Percentiles rank a stretch among this genome's conserved stretches.
Conservation (phyloP, 2,113 vertebrate genomes). For the Myodes glareolus region DNA sequence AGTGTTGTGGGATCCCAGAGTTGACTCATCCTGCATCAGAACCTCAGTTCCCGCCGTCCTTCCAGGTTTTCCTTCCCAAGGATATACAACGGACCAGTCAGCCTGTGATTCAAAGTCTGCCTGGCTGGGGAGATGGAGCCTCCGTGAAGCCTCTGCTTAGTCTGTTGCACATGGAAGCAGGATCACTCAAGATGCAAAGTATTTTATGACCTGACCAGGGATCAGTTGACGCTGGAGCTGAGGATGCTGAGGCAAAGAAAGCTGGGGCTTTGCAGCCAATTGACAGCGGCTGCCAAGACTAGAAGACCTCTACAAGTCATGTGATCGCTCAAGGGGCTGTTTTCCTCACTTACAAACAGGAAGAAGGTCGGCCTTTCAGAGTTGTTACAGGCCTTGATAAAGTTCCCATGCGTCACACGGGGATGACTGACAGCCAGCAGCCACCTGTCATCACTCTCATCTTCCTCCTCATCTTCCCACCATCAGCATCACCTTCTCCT, state of each 20-base stretch:
- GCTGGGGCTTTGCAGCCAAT: too few relatives aligned
- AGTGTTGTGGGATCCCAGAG: neutral
- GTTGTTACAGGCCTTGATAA: accelerated
- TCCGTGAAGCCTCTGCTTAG: neutral
- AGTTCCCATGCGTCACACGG: accelerated
- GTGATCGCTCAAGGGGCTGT: accelerated
- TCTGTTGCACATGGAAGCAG: neutral
- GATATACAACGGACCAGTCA: neutral
- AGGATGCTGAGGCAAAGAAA: neutral
- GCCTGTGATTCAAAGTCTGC: neutral
- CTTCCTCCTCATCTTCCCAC: neutral
- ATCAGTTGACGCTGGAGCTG: neutral
- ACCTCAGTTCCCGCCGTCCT: accelerated
- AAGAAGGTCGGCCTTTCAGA: neutral
- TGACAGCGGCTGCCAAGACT: neutral
- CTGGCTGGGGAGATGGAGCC: accelerated
- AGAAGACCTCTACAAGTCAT: neutral
- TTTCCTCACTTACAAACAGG: neutral
- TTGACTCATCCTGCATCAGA: neutral
- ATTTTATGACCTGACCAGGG: neutral
- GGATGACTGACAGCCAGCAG: neutral
- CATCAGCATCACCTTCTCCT: neutral
- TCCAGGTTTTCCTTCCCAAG: neutral
- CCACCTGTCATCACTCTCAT: accelerated
- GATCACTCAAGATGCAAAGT: neutral